Evolutionary conservation across 1,140 invertebrate genomes (phyloP), one percentile per base, ranked within the genome.

Genomic region (Gryllus bimaculatus): DNA sequence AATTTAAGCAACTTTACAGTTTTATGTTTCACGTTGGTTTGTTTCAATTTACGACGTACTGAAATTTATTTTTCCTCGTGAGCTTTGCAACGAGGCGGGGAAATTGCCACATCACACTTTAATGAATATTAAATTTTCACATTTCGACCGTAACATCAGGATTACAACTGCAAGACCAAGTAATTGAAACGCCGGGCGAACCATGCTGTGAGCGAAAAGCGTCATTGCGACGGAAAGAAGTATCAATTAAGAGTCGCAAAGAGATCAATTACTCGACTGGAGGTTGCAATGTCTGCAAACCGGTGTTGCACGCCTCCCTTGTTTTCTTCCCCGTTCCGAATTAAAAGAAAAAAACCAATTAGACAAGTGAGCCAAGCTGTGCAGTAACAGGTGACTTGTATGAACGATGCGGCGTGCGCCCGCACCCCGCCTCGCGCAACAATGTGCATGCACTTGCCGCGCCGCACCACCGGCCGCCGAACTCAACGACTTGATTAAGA

Each of bases 401-500:
- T 66, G 54, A 66, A 66, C 54, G 54, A 66, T 66, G 54, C 54
- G 54, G 2, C 54, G 54, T 7, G 7, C 54, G 10, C 10, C 54
- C n/a, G n/a, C n/a, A n/a, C n/a, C n/a, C n/a, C 54, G 18, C 18
- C 54, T 66, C 54, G 18, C 54, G 26, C 26, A 39, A 39, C 26
- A 39, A 39, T 39, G 26, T 66, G 54, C 54, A 66, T 66, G 54
- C 54, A 66, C 54, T 66, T 66, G 54, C 54, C 54, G 54, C 54
- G 54, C 54, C 54, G 54, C 54, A 7, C 54, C 54, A 5, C 26
- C 26, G 26, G n/a, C n/a, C n/a, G n/a, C n/a, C n/a, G 54, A n/a
- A 66, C 54, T 66, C 54, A n/a, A 66, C 54, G 54, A 66, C 54
- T 66, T 66, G 54, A 66, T 66, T 66, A 66, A 66, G 54, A 66